Conservation (phyloP, 1,140 invertebrate genomes). For the Heliconius hermathena region DNA sequence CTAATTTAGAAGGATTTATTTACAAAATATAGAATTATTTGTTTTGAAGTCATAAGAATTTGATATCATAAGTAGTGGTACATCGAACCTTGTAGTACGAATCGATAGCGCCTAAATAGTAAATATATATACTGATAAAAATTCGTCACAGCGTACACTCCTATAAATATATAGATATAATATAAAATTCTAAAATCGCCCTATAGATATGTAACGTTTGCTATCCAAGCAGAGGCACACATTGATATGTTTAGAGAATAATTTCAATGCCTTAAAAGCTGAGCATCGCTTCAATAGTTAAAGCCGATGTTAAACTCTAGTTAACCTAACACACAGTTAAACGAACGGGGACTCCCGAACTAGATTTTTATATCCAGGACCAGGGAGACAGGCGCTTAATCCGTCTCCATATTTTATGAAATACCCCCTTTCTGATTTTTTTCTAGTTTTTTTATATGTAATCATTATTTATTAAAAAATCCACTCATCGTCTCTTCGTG, state of each 20-base stretch:
- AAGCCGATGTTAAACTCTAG: conserved; percentile 64
- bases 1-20: conserved; percentile 69
- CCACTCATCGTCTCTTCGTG: not conserved
- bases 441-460: not conserved
- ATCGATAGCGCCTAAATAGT: conserved; percentile 70
- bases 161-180: conserved; percentile 55
- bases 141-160: conserved; percentile 65
- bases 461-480: conserved; percentile 8
- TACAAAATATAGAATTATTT: conserved; percentile 76
- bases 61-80: conserved; percentile 71
- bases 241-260: conserved; percentile 77
- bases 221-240: conserved; percentile 80
- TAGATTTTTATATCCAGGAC: not conserved
- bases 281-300: conserved; percentile 70
- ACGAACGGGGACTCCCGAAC: not conserved
- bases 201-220: conserved; percentile 77
- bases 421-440: not conserved
- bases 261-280: conserved; percentile 50
- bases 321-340: conserved; percentile 52
- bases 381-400: not conserved
- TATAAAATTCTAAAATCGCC: conserved; percentile 75
- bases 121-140: conserved; percentile 70
- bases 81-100: conserved; percentile 60
- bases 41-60: conserved; percentile 78
- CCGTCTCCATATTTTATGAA: not conserved